Conservation (phyloP, 35 echinoderm and acorn worm genomes). For the Apostichopus japonicus region DNA sequence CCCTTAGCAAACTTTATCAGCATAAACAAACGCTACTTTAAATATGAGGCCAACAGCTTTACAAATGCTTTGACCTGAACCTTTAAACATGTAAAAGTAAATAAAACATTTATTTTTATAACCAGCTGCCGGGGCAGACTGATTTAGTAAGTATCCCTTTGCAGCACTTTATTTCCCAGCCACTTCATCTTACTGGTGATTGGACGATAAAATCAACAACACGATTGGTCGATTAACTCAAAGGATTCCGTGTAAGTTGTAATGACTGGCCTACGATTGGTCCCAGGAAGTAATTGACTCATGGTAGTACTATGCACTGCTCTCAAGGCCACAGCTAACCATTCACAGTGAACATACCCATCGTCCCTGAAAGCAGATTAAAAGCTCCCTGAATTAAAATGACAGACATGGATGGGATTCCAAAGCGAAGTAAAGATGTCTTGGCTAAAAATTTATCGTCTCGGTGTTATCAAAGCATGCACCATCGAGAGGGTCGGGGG, state of each 20-base stretch:
- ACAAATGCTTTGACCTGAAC: background rate
- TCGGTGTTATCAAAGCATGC: background rate
- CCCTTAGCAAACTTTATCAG: background rate
- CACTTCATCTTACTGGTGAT: background rate
- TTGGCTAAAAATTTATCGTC: background rate
- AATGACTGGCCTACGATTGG: background rate
- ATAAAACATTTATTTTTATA: background rate
- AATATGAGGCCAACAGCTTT: background rate
- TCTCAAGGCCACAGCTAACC: background rate
- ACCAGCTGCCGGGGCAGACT: background rate
- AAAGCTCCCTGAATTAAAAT: constrained; percentile 37
- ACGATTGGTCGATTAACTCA: constrained; percentile 3
- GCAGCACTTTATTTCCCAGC: background rate
- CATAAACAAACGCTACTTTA: background rate
- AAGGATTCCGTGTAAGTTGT: background rate
- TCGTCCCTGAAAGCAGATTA: constrained; percentile 1
- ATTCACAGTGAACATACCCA: background rate
- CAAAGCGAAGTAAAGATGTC: constrained; percentile 3
- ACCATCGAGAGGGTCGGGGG: background rate
- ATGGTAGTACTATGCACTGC: background rate
- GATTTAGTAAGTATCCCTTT: background rate
- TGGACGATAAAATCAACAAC: background rate
- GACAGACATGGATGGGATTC: constrained; percentile 50
- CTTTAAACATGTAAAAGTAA: background rate
- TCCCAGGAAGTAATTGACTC: background rate